These are phyloP conservation scores for Erynnis tages DNA, from an alignment of 2,888 invertebrate genomes.

Conservation along the genomic window DNA sequence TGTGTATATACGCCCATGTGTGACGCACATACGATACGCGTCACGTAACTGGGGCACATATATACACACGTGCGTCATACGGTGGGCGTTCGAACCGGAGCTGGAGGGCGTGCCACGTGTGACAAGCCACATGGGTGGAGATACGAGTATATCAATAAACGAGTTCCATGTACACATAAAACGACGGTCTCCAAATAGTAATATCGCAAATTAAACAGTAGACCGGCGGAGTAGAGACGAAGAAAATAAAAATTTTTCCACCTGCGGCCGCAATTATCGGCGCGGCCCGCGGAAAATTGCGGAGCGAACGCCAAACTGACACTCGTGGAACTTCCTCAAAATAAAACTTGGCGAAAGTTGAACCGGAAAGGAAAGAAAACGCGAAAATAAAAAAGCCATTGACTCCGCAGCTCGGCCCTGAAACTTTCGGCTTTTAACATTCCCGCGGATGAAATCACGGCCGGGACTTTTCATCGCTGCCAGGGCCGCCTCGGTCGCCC, in stretches of 20 bases:
- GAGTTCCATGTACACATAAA: slow-evolving; percentile 18
- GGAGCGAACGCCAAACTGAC: slow-evolving; percentile 74
- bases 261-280: slow-evolving; percentile 79
- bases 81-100: slow-evolving; percentile 59
- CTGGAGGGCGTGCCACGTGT: slow-evolving; percentile 59
- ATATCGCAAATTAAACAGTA: slow-evolving; percentile 36
- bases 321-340: slow-evolving; percentile 77
- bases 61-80: slow-evolving; percentile 39
- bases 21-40: slow-evolving; percentile 49
- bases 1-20: slow-evolving; percentile 60
- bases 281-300: slow-evolving; percentile 76
- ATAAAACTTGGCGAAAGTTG: slow-evolving; percentile 76
- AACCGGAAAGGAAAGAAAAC: slow-evolving; percentile 77
- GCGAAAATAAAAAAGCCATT: slow-evolving; percentile 79
- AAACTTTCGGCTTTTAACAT: slow-evolving; percentile 71
- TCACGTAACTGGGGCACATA: slow-evolving; percentile 62
- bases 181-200: slow-evolving; percentile 28
- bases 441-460: slow-evolving; percentile 62
- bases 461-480: slow-evolving; percentile 57
- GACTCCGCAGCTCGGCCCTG: slow-evolving; percentile 70
- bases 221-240: slow-evolving; percentile 34
- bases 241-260: slow-evolving; percentile 56
- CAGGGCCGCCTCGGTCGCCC: too few relatives aligned
- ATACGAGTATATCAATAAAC: too few relatives aligned
- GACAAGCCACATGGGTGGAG: slow-evolving; percentile 49